phyloP scores from a whole-genome alignment of 2,797 vertebrate species.

The Poliocrania exsul region DNA sequence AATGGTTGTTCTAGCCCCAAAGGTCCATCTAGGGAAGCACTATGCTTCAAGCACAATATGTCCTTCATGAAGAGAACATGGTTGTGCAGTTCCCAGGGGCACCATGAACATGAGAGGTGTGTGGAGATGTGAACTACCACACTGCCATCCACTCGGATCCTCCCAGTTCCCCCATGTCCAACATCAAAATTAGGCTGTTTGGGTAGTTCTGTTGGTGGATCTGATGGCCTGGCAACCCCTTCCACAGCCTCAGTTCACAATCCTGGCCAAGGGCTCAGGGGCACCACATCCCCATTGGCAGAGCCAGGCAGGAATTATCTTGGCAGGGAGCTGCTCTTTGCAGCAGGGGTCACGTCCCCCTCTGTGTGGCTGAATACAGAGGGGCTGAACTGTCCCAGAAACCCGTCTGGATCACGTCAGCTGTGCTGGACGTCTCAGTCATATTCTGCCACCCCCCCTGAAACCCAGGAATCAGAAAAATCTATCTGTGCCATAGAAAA shows the following conservation, averaged over 20 bases:
- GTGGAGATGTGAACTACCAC: not conserved
- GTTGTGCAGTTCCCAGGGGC: not conserved
- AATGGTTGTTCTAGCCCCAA: slow-evolving; percentile 5
- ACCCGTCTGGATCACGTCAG: rapidly evolving
- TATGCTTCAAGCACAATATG: not conserved
- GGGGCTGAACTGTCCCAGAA: not conserved
- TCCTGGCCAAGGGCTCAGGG: not conserved
- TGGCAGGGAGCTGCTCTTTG: not conserved
- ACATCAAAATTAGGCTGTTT: not conserved
- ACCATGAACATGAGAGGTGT: not conserved
- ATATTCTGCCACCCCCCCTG: not conserved
- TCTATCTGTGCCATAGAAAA: not conserved
- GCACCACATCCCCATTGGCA: rapidly evolving
- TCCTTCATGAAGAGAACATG: not conserved
- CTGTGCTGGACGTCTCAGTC: not conserved
- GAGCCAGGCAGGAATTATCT: not conserved
- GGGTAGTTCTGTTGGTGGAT: not conserved
- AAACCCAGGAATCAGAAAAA: not conserved
- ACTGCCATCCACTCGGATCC: rapidly evolving
- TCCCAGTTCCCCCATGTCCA: rapidly evolving
- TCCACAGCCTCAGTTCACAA: not conserved
- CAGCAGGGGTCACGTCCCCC: not conserved
- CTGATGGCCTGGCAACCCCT: not conserved
- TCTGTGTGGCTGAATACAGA: not conserved
- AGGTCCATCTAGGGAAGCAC: not conserved